Base-by-base conservation (phyloP, 2,888 invertebrate species). In the Geotrupes spiniger region DNA sequence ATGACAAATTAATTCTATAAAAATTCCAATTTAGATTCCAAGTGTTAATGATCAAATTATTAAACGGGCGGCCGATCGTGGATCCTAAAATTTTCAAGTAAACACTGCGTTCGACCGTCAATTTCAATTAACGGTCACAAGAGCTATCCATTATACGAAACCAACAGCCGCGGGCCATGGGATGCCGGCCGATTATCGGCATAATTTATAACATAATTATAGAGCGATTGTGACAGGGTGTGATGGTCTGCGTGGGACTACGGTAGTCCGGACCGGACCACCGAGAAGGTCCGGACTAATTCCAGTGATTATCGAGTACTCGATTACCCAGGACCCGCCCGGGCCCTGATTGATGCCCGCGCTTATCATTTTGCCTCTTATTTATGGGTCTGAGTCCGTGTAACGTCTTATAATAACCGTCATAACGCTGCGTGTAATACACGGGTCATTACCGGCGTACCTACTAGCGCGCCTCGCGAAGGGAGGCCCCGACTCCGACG, bases 231-330 rank as follows among this genome's bases (percentile, higher is more conserved):
- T 70, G 72, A 70, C 70, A 68, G 71, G 70, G 70, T 70, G 70
- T 69, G 69, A 68, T 66, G 67, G 59, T 59, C 58, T 62, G 71
- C 71, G 71, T 70, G 70, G 70, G 71, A 71, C 69, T 69, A 62
- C 66, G 65, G 70, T 68, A 66, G 69, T 67, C 63, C 59, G 55
- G 63, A 53, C 52, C 29, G 42, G 78, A 78, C 78, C 78, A 78
- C 78, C 78, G 75, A 74, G 75, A 71, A 59, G 59, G 74, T 71
- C 73, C 73, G 71, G 68, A 66, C 65, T 79, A 78, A 79, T 78
- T 76, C 77, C 72, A 76, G 78, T 78, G 75, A 78, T 78, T 78
- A 78, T 72, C 72, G 46, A 58, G 64, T 64, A 63, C 68, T 68
- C 66, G 68, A 65, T 67, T 68, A 66, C 64, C 61, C 56, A 57